Percentiles rank a stretch among this genome's conserved stretches.
Conservation (phyloP, 2,888 invertebrate genomes). For the Nemotelus nigrinus region DNA sequence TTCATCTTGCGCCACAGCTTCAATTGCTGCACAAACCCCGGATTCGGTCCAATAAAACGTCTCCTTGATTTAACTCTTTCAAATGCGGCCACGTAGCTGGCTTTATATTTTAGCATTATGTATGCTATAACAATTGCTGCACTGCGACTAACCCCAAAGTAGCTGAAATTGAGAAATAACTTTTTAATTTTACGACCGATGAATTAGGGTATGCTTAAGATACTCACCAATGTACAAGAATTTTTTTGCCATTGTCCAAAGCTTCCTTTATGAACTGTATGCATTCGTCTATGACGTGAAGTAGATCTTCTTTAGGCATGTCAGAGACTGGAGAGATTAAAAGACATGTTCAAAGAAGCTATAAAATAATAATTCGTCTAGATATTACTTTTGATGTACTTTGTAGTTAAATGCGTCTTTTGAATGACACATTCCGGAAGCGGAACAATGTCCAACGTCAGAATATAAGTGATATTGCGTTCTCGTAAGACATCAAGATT, state of each 20-base stretch:
- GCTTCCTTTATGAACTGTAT: slow-evolving; percentile 80
- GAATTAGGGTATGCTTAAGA: slow-evolving; percentile 19
- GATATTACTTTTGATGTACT: slow-evolving; percentile 77
- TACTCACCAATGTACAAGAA: slow-evolving; percentile 86
- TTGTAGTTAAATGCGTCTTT: slow-evolving; percentile 73
- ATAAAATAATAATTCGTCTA: slow-evolving; percentile 31
- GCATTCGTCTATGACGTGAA: slow-evolving; percentile 81
- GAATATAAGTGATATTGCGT: slow-evolving; percentile 77
- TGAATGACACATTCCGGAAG: slow-evolving; percentile 79
- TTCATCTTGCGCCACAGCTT: slow-evolving; percentile 83
- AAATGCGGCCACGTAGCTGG: slow-evolving; percentile 78
- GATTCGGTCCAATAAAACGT: slow-evolving; percentile 79
- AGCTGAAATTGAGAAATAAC: slow-evolving; percentile 66
- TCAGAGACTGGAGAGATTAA: slow-evolving; percentile 74
- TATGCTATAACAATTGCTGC: slow-evolving; percentile 87
- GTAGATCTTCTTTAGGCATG: slow-evolving; percentile 84
- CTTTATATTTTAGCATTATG: slow-evolving; percentile 85
- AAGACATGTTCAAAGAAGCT: slow-evolving; percentile 42
- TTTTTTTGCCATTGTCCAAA: slow-evolving; percentile 70
- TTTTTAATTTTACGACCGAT: neutral
- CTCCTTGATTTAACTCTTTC: slow-evolving; percentile 76
- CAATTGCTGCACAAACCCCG: slow-evolving; percentile 82
- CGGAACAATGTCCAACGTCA: slow-evolving; percentile 87
- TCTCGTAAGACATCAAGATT: slow-evolving; percentile 74
- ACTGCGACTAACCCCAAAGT: slow-evolving; percentile 91